Conservation (phyloP, 1,140 invertebrate genomes). For the Sipha flava region DNA sequence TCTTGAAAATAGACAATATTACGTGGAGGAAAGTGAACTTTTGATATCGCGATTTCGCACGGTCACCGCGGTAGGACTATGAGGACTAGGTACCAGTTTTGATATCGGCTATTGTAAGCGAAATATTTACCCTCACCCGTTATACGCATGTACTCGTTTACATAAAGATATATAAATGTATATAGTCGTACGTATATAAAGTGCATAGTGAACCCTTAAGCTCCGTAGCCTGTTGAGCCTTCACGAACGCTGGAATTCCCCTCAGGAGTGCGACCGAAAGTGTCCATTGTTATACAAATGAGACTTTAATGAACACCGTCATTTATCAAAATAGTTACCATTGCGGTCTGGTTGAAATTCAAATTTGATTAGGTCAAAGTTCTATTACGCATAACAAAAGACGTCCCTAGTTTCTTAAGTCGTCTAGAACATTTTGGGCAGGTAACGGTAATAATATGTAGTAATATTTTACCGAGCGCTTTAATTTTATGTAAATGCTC, state of each 20-base stretch:
- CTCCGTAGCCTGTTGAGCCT: neutral
- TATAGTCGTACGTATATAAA: no score
- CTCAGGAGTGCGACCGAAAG: neutral
- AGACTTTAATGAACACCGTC: neutral
- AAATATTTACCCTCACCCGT: no score
- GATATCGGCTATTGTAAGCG: no score
- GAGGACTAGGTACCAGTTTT: no score
- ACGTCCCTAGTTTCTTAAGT: neutral
- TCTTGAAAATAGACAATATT: no score
- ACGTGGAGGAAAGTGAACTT: no score
- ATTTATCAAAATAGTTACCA: neutral
- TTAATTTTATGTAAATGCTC: neutral
- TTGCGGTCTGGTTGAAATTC: neutral
- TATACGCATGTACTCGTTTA: no score
- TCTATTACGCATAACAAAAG: neutral
- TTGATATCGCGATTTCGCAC: no score
- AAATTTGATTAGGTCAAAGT: neutral
- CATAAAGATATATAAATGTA: no score
- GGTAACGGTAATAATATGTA: neutral
- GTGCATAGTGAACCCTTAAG: no score
- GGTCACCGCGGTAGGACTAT: no score
- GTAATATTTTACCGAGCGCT: neutral
- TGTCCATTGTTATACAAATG: neutral
- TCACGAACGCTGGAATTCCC: neutral
- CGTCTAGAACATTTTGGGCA: neutral